A percentile compares a stretch with the other conserved stretches of the same genome.
phyloP scores from a whole-genome alignment of 2,888 invertebrate species.

The Phymatocera aterrima region DNA sequence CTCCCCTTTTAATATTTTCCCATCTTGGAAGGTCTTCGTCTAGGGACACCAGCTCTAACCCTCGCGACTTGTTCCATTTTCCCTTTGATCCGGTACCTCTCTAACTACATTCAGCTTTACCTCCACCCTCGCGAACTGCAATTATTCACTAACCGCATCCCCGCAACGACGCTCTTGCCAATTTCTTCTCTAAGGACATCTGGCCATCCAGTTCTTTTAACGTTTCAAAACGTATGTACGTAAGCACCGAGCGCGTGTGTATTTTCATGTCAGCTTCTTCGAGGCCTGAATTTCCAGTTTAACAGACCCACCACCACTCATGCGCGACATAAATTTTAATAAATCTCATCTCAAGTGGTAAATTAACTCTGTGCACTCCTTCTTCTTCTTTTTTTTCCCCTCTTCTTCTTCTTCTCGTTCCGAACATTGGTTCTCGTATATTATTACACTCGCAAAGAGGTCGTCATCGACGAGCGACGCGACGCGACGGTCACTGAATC shows the following conservation, averaged over 20 bases:
- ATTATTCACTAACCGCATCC: not conserved
- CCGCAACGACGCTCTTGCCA: not conserved
- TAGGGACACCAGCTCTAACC: not conserved
- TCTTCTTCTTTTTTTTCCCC: conserved; percentile 37
- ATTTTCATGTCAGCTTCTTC: not conserved
- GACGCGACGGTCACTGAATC: conserved; percentile 50
- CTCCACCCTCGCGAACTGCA: not conserved
- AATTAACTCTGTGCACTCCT: conserved; percentile 61
- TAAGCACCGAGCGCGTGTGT: too few species aligned
- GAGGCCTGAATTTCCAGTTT: not conserved
- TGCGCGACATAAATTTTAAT: conserved; percentile 60
- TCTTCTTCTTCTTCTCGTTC: too few species aligned
- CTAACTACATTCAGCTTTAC: not conserved
- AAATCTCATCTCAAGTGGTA: conserved; percentile 64
- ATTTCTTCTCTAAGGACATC: conserved; percentile 10
- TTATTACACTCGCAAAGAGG: conserved; percentile 37
- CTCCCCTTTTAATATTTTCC: conserved; percentile 17
- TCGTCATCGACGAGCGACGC: not conserved
- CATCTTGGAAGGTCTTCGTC: not conserved
- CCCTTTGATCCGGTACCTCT: conserved; percentile 21
- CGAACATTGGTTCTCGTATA: too few species aligned
- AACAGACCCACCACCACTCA: not conserved
- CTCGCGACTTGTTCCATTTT: conserved; percentile 25
- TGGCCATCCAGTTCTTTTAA: not conserved
- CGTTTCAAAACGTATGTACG: not conserved